A percentile compares a stretch with the other conserved stretches of the same genome.
Conservation (phyloP, 2,113 vertebrate genomes). For the Pao palembangensis region DNA sequence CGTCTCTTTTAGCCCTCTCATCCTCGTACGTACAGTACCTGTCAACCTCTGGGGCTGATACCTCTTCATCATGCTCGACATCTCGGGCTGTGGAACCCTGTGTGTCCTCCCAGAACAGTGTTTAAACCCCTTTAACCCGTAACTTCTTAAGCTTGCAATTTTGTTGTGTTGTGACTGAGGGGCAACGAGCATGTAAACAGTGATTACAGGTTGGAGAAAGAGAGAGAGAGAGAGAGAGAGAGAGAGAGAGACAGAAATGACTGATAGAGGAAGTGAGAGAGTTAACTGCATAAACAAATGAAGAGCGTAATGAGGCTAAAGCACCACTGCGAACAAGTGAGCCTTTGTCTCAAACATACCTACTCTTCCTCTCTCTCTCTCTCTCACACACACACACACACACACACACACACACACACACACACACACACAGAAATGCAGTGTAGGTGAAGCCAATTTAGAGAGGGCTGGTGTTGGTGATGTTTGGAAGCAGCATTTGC, state of each 20-base stretch:
- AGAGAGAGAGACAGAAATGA: conserved; percentile 28
- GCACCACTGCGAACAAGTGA: conserved; percentile 64
- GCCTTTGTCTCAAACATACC: conserved; percentile 67
- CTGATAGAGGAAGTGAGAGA: conserved; percentile 59
- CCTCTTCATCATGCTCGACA: conserved; percentile 16
- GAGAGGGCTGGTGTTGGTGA: neutral
- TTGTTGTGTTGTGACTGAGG: conserved; percentile 33
- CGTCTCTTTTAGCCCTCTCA: no score
- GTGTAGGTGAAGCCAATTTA: no score
- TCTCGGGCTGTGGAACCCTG: conserved; percentile 17
- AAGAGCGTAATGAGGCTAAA: conserved; percentile 71
- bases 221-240: conserved; percentile 25
- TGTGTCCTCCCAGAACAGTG: neutral
- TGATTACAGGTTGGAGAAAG: conserved; percentile 49
- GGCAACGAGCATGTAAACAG: conserved; percentile 49
- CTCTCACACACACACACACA: conserved; percentile 24
- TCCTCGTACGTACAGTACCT: conserved; percentile 5
- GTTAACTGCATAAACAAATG: conserved; percentile 70
- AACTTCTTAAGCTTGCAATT: neutral
- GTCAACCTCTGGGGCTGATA: neutral
- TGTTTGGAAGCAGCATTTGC: no score
- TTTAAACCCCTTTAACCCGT: conserved; percentile 38
- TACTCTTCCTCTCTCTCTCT: conserved; percentile 24
- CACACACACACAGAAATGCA: neutral
- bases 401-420: conserved; percentile 18